phyloP scores from a whole-genome alignment of 2,888 invertebrate species.

The Ophioninae sp. region DNA sequence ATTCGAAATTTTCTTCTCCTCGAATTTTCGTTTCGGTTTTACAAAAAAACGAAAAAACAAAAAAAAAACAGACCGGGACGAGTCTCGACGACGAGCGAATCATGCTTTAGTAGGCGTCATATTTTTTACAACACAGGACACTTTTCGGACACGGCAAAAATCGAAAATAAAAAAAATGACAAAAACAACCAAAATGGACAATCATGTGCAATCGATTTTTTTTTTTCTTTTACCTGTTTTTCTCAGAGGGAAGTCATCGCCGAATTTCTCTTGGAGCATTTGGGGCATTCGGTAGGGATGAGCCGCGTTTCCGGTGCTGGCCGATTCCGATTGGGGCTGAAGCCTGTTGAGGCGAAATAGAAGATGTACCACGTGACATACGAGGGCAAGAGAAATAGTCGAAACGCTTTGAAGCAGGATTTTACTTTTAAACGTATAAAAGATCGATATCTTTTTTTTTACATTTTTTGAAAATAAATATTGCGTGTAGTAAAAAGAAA shows the following conservation, averaged over 20 bases:
- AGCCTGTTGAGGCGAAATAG: constrained; percentile 71
- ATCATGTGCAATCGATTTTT: constrained; percentile 16
- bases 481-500: too few species aligned
- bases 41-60: constrained; percentile 19
- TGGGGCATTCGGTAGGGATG: constrained; percentile 88
- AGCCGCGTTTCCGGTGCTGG: constrained; percentile 82
- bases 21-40: constrained; percentile 20
- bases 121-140: constrained; percentile 44
- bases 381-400: background rate
- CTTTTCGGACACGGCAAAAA: background rate
- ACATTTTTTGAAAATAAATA: too few species aligned
- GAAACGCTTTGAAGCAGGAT: too few species aligned
- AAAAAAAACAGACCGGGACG: constrained; percentile 4
- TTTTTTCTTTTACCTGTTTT: constrained; percentile 91
- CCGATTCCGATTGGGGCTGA: constrained; percentile 78
- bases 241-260: constrained; percentile 94
- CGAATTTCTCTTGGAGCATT: constrained; percentile 84
- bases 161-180: background rate
- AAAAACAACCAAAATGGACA: background rate
- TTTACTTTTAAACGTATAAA: too few species aligned
- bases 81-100: constrained; percentile 56
- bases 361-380: constrained; percentile 6
- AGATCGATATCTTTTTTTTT: too few species aligned
- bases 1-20: too few species aligned
- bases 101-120: constrained; percentile 59